Conservation (phyloP, 2,113 vertebrate genomes). For the Oreochromis aureus region DNA sequence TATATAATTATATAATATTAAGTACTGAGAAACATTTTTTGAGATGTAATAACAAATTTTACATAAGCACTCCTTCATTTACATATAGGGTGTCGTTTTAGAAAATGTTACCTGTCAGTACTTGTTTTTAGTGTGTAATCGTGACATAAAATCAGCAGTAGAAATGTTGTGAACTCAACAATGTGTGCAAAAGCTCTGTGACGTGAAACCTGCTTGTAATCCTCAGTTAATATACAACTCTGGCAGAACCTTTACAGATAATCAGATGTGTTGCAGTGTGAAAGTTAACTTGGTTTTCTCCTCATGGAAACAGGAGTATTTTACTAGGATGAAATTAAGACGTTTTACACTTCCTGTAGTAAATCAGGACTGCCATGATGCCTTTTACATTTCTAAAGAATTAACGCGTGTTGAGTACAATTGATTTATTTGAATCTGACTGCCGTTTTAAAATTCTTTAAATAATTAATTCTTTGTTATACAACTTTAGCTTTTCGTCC, state of each 20-base stretch:
- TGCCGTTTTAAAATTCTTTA: background rate
- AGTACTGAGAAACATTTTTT: background rate
- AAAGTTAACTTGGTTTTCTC: background rate
- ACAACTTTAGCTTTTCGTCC: background rate
- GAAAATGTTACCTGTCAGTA: background rate
- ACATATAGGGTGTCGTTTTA: background rate
- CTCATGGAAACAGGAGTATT: background rate
- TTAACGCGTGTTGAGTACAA: background rate
- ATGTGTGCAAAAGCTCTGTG: background rate
- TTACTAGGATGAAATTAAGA: background rate
- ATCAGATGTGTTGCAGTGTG: background rate
- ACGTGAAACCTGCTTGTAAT: background rate
- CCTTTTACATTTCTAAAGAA: background rate
- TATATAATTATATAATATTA: background rate
- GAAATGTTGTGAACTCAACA: background rate
- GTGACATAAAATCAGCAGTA: background rate
- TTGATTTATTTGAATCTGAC: background rate
- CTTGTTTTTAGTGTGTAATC: background rate
- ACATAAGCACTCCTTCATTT: background rate
- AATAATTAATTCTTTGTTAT: background rate
- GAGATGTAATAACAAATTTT: background rate
- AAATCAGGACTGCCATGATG: background rate
- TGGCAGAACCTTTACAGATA: background rate
- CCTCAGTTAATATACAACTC: constrained; percentile 14
- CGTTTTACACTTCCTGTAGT: background rate